Base-by-base conservation (phyloP, 1,140 invertebrate species). In the Caerostris extrusa region DNA sequence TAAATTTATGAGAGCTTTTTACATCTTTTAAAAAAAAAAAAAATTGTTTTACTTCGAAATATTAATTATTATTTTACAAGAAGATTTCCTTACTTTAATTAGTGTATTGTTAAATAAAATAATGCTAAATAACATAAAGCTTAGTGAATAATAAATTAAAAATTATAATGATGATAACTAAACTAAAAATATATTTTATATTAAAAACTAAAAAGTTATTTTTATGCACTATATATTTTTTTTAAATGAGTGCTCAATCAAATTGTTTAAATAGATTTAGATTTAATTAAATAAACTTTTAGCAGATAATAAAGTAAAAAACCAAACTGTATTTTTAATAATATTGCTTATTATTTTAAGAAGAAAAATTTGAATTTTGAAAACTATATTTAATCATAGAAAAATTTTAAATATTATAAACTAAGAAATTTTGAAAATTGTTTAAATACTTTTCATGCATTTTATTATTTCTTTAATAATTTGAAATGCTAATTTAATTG, bases 221-320 rank as follows among this genome's bases (percentile, higher is more conserved):
- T 14, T 14, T 14, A 0, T 10, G 17, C 5, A 3, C 17, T 61
- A 14, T 12, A 5, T 3, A 64, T 64, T 5, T 14, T 14, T 14
- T 14, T 14, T 0, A 10, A 12, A 10, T 2, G 12, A 5, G 10
- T 1, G 12, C 12, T 64, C 10, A 4, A 12, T 12, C 12, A 14
- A 12, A 5, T 14, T 61, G 17, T 7, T 61, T 10, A 4, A 5
- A 64, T 64, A 64, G 12, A 5, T 14, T 64, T 14, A 14, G 10
- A 14, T 2, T 10, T 3, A 12, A 64, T 3, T 5, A 5, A 12
- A 95, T 3, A 96, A n/a, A 67, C 5, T 67, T n/a, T 17, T 17
- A 67, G 12, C 2, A 17, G 6, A n/a, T 5, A n/a, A 17, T 3
- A 67, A 67, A 67, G 7, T 67, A 17, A 17, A 17, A 5, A n/a